Evolutionary conservation across 2,888 invertebrate species (phyloP).

Genomic region (Mystacides longicornis): DNA sequence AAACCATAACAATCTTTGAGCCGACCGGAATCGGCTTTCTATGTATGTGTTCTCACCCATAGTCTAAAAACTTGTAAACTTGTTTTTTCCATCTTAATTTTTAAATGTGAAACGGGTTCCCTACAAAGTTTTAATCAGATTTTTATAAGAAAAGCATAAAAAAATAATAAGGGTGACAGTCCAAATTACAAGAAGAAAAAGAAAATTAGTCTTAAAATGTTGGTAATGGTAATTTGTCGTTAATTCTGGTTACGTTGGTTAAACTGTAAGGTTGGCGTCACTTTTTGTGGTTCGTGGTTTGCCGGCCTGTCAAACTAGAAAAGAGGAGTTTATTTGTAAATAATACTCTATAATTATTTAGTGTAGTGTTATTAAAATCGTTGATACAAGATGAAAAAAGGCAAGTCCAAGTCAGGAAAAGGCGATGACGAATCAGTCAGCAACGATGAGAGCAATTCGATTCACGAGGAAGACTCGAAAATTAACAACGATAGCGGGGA

Average conservation of each 20-base stretch:
- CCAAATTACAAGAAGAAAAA: too few relatives aligned
- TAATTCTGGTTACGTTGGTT: background rate
- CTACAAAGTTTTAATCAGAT: too few relatives aligned
- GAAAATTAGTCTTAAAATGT: too few relatives aligned
- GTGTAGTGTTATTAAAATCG: background rate
- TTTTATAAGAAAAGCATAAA: too few relatives aligned
- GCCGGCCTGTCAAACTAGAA: background rate
- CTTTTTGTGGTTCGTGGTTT: background rate
- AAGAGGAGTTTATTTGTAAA: background rate
- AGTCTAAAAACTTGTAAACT: too few relatives aligned
- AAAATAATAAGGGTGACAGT: too few relatives aligned
- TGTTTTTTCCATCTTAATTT: too few relatives aligned
- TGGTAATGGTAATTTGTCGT: too few relatives aligned
- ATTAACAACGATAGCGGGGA: background rate
- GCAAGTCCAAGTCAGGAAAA: slow-evolving; percentile 11
- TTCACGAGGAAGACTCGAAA: slow-evolving; percentile 8
- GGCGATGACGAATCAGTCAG: slow-evolving; percentile 10
- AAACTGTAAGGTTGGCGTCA: background rate
- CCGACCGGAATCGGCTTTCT: too few relatives aligned
- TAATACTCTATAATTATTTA: background rate
- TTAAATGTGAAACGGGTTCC: too few relatives aligned
- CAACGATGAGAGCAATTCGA: slow-evolving; percentile 5
- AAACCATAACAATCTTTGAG: too few relatives aligned
- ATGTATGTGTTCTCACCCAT: too few relatives aligned
- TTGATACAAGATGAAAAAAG: slow-evolving; percentile 13